Evolutionary conservation across 2,797 vertebrate species (phyloP).

Genomic region (Furcifer pardalis): DNA sequence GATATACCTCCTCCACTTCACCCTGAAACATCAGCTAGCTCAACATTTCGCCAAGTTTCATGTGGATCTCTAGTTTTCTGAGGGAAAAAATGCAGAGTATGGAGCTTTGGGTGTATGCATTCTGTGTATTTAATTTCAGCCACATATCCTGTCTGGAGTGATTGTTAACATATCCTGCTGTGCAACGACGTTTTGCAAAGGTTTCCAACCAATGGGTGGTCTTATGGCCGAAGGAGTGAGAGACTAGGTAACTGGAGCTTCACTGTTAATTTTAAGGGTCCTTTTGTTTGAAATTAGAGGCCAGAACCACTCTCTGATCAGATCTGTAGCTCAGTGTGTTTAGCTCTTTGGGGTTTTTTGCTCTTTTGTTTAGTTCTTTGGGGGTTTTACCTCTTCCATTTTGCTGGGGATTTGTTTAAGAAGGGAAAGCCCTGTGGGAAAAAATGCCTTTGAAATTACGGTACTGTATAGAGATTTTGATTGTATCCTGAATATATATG

Average conservation of each 20-base stretch:
- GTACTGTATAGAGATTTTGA: constrained; percentile 12
- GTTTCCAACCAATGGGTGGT: constrained; percentile 61
- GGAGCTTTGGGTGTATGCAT: constrained; percentile 27
- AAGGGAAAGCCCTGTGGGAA: background rate
- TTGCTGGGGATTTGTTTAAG: constrained; percentile 18
- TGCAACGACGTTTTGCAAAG: constrained; percentile 42
- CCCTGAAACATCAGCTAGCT: constrained; percentile 2
- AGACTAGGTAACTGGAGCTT: constrained; percentile 41
- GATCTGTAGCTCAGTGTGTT: constrained; percentile 43
- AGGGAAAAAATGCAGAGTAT: constrained; percentile 22
- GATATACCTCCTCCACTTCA: background rate
- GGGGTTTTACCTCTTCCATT: background rate
- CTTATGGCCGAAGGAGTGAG: constrained; percentile 38
- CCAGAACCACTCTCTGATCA: constrained; percentile 51
- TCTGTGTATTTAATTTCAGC: constrained; percentile 52
- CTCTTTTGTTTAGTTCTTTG: background rate
- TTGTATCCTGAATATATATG: background rate
- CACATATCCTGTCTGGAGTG: constrained; percentile 57
- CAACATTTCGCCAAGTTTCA: constrained; percentile 56
- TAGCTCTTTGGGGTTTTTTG: background rate
- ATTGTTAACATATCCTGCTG: constrained; percentile 44
- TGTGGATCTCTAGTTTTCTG: constrained; percentile 29
- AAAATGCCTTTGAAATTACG: constrained; percentile 28
- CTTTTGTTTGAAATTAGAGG: constrained; percentile 55
- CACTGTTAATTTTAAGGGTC: constrained; percentile 54